A percentile compares a stretch with the other conserved stretches of the same genome.
Conservation (phyloP, 2,113 vertebrate species). For the Gavialis gangeticus region DNA sequence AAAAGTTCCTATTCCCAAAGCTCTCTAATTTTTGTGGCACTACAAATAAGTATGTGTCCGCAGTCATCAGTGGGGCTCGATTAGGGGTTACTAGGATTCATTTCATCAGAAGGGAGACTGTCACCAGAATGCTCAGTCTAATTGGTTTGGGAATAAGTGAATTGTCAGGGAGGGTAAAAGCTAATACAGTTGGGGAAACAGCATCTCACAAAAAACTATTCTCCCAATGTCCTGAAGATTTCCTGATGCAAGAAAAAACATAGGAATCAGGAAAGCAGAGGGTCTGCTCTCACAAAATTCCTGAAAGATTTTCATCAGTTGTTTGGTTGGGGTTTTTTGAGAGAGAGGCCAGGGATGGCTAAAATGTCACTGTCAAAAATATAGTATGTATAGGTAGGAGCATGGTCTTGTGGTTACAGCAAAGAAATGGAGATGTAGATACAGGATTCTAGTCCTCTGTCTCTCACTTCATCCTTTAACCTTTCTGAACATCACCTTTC, state of each 20-base stretch:
- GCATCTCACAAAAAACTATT: background rate
- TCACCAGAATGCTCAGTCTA: background rate
- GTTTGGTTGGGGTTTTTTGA: background rate
- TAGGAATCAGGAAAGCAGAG: background rate
- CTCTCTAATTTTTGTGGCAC: too few relatives aligned
- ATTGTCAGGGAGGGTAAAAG: background rate
- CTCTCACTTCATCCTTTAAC: background rate
- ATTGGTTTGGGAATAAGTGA: background rate
- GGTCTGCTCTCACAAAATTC: background rate
- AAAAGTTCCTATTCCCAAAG: too few relatives aligned
- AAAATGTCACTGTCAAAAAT: background rate
- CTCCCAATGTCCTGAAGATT: background rate
- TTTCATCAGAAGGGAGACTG: background rate
- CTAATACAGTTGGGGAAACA: background rate
- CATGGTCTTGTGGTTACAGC: background rate
- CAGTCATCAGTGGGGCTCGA: background rate
- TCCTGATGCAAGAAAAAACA: background rate
- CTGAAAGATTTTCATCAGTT: background rate
- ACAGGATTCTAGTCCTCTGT: background rate
- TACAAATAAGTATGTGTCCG: too few relatives aligned
- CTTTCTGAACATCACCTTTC: background rate
- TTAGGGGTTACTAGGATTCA: rapidly evolving
- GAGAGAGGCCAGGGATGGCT: background rate
- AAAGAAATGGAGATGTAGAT: background rate
- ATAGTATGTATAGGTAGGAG: background rate